Base-by-base conservation (phyloP, 2,113 vertebrate genomes). In the Oreochromis aureus region DNA sequence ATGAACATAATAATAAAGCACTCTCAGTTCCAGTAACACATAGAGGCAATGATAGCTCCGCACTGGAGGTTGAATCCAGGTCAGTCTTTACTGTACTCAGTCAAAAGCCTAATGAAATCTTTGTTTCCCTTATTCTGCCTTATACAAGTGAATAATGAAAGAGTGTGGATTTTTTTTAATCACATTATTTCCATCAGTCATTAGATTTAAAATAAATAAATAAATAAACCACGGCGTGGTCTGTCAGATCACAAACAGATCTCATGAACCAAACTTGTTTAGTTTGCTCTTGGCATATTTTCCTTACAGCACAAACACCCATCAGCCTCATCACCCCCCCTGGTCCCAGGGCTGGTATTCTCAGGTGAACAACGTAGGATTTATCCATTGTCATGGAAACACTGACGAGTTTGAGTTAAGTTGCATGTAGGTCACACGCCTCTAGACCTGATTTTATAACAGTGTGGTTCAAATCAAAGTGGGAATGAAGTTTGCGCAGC, bases 331-430 rank as follows among this genome's bases (percentile, higher is more conserved):
- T 51, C 73, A 2, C 85, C 88, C 53, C 3, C 87, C 41, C 83
- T 63, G 24, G 41, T 66, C 55, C 56, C 7, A 44, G 80, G 53
- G 66, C n/a, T 32, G 32, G 44, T 41, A 30, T 63, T 66, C 10
- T 83, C 46, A 82, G 63, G 86, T 90, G 73, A 89, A 90, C 83
- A 51, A 58, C 1, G 11, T 55, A 55, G 80, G 86, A 84, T 90
- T 83, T 55, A 82, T 85, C 56, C 78, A 87, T 90, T 84, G 91
- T 87, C 91, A 93, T 91, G 87, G 89, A 88, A 93, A 94, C 81
- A 1, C 87, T 84, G 91, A 83, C 15, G 84, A 88, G 71, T 88
- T 82, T 82, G 36, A 87, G 86, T 82, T 82, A 82, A 82, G 63
- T 71, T 89, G 63, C 81, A 93, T 90, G 85, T 91, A 87, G 84